These are phyloP conservation scores for Probosciger aterrimus DNA, from an alignment of 2,113 vertebrate genomes.

Conservation along the genomic window DNA sequence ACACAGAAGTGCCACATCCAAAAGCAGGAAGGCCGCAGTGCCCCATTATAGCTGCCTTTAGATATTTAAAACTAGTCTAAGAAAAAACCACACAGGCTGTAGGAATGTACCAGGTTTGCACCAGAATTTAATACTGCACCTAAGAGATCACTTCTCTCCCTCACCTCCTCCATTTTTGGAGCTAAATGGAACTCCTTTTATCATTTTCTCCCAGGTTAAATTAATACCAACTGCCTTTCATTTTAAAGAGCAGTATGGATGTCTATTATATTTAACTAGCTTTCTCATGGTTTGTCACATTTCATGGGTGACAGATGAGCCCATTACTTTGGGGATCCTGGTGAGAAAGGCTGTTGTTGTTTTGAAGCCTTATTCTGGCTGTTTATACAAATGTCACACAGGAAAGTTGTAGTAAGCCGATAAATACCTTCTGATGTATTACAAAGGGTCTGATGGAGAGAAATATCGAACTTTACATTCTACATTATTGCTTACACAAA, in stretches of 20 bases:
- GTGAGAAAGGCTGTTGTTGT: not conserved
- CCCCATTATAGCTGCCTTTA: not conserved
- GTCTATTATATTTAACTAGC: not conserved
- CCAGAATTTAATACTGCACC: not conserved
- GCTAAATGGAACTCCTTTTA: not conserved
- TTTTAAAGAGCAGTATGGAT: not conserved
- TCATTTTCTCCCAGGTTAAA: not conserved
- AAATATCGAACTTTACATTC: not conserved
- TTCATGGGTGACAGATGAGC: not conserved
- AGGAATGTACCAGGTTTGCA: not conserved
- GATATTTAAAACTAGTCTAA: not conserved
- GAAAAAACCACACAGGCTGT: not conserved
- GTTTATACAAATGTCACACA: not conserved
- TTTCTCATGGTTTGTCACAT: not conserved
- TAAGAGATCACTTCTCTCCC: not conserved
- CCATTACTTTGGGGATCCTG: not conserved
- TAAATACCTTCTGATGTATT: not conserved
- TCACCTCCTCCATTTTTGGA: not conserved
- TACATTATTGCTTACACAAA: conserved; percentile 22
- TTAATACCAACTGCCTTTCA: not conserved
- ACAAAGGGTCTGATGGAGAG: not conserved
- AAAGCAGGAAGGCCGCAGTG: not conserved
- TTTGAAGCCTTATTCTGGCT: not conserved
- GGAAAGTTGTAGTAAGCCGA: conserved; percentile 29
- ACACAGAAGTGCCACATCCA: not conserved